phyloP scores from a whole-genome alignment of 1,140 invertebrate species.

The Copidosoma floridanum region DNA sequence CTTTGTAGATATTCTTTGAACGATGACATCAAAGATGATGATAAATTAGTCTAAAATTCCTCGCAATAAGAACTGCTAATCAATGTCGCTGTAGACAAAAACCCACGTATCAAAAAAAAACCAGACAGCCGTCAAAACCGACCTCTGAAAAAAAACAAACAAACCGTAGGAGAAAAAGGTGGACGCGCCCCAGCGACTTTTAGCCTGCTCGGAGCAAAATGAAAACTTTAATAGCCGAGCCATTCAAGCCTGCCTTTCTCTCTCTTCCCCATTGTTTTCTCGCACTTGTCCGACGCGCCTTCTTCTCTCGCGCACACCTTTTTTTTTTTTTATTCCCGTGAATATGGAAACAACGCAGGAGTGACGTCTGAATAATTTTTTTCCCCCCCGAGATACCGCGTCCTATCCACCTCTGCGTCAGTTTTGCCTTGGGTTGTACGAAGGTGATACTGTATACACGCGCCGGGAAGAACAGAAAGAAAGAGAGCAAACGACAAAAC shows the following conservation, averaged over 20 bases:
- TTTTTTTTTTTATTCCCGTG: background rate
- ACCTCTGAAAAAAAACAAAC: too few relatives aligned
- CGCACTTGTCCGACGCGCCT: background rate
- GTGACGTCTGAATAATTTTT: background rate
- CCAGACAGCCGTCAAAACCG: too few relatives aligned
- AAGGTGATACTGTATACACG: background rate
- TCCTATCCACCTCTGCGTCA: background rate
- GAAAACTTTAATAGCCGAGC: constrained; percentile 13
- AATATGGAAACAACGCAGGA: too few relatives aligned
- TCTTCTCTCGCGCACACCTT: background rate
- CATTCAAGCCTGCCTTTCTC: constrained; percentile 5
- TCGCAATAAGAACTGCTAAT: too few relatives aligned
- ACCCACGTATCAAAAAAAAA: too few relatives aligned
- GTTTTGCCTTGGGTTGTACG: background rate
- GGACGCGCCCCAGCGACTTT: background rate
- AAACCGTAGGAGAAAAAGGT: background rate
- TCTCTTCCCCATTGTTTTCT: background rate
- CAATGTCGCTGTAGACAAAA: too few relatives aligned
- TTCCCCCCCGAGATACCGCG: too few relatives aligned
- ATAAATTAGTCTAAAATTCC: too few relatives aligned
- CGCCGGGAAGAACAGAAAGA: background rate
- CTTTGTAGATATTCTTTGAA: too few relatives aligned
- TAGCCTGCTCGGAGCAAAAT: background rate
- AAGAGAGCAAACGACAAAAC: background rate
- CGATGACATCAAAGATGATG: too few relatives aligned